Evolutionary conservation across 2,113 vertebrate genomes (phyloP), one percentile per base, ranked within the genome.

Genomic region (Turdus rufiventris): DNA sequence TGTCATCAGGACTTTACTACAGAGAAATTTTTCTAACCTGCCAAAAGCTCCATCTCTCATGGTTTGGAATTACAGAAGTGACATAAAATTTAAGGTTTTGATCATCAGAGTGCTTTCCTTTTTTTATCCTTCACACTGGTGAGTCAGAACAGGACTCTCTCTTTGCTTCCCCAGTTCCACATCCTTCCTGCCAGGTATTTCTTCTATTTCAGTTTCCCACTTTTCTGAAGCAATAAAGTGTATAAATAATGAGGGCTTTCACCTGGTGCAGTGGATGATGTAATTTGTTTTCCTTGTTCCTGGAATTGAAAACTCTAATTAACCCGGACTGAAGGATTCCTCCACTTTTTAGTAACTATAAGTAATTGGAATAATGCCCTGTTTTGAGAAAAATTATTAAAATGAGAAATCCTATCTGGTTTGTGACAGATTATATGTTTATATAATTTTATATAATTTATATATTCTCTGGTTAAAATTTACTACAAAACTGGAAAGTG

Each of bases 231-330:
- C 25, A 71, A 78, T 7, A 13, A 73, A 34, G 4, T 48, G 18
- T 53, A 50, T 28, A 65, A 85, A 79, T 50, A 82, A 53, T 2
- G 3, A 20, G 51, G 33, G 29, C 9, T 68, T 76, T 12, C 18
- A 79, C 3, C 57, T 54, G 9, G 10, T 73, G 18, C 0, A 0
- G 71, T 50, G 50, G 25, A 42, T 0, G 2, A 31, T 5, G 10
- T 14, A 26, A 53, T 56, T 88, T 14, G 3, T 36, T 66, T 61
- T 38, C 38, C 20, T 73, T 83, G 19, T 54, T 19, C 26, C 34
- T 83, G 63, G 26, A 74, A 74, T 1, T 61, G 33, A 90, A 90
- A 42, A 31, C 26, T 53, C 31, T n/a, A 47, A 25, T 82, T 31
- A 57, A 43, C 19, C 54, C 54, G 31, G 23, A 42, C 25, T 40